Evolutionary conservation across 2,797 vertebrate genomes (phyloP), one percentile per base, ranked within the genome.

Genomic region (Hafferia zeledoni): DNA sequence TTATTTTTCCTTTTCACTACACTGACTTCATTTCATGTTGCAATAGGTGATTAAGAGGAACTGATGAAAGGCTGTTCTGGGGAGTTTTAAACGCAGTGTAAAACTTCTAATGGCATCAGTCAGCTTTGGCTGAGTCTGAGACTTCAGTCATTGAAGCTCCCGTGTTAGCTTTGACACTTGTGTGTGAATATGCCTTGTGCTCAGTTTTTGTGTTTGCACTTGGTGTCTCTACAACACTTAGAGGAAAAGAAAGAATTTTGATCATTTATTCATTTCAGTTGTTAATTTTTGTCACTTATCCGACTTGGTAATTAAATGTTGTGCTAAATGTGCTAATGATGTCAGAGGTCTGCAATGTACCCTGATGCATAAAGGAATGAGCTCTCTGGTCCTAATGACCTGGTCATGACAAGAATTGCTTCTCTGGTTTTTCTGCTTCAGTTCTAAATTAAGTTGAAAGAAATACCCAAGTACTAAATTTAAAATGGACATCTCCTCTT

Each of bases 161-260:
- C 24, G 2, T 1, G 0, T 19, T 13, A 24, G 22, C 33, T 88
- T 79, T 2, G 4, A 28, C n/a, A 5, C 13, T 18, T 5, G 1
- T 10, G 5, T 68, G 33, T 25, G 44, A 50, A 35, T 25, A 5
- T 39, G 31, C 41, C 25, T 59, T 30, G 12, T 80, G 67, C 28
- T 71, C n/a, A 43, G 5, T 63, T 93, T 67, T 68, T 39, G 28
- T 61, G 17, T 63, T 74, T 75, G 23, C 2, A 10, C n/a, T 37
- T 50, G 11, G 18, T 17, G 13, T 71, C 5, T 64, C 17, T 68
- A 7, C 15, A 33, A 5, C 31, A 25, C 39, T 65, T 70, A 1
- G 3, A 76, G 11, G 31, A 76, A 65, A 86, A 83, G 27, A 61
- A 57, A 47, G 8, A 53, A 56, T 64, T 82, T 15, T 17, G 14